Evolutionary conservation across 2,113 vertebrate genomes (phyloP).

Genomic region (Pelmatolapia mariae): DNA sequence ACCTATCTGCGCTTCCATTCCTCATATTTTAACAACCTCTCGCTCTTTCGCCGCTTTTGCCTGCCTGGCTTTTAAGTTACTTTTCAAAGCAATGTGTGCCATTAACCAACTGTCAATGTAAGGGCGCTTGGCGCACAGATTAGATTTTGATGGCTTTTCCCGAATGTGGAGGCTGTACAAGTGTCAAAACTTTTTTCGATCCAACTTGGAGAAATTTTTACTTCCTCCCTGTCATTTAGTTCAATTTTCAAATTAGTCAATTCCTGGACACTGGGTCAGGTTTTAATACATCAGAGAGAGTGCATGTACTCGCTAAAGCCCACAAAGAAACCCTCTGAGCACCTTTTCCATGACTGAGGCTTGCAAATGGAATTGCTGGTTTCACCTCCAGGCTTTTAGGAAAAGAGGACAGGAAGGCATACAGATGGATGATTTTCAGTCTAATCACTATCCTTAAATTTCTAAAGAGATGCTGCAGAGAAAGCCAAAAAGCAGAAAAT

Average conservation of each 20-base stretch:
- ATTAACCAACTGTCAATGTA: conserved; percentile 38
- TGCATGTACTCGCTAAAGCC: conserved; percentile 13
- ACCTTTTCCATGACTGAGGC: conserved; percentile 37
- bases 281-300: conserved; percentile 31
- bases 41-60: background rate
- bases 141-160: conserved; percentile 20
- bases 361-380: conserved; percentile 60
- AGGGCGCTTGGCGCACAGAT: background rate
- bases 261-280: conserved; percentile 21
- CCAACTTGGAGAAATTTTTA: background rate
- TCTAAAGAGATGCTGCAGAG: conserved; percentile 9
- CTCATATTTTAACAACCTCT: background rate
- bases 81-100: conserved; percentile 32
- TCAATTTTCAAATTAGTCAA: conserved; percentile 35
- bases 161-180: background rate
- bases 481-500: conserved; percentile 5
- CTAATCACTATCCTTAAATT: conserved; percentile 43
- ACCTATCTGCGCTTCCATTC: background rate
- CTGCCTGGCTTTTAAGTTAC: conserved; percentile 20
- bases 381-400: conserved; percentile 47
- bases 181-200: background rate
- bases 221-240: conserved; percentile 37
- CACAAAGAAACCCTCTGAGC: conserved; percentile 43
- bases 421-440: conserved; percentile 42
- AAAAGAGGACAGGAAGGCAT: conserved; percentile 32